Evolutionary conservation across 2,797 vertebrate species (phyloP).

Genomic region (Pempheris klunzingeri): DNA sequence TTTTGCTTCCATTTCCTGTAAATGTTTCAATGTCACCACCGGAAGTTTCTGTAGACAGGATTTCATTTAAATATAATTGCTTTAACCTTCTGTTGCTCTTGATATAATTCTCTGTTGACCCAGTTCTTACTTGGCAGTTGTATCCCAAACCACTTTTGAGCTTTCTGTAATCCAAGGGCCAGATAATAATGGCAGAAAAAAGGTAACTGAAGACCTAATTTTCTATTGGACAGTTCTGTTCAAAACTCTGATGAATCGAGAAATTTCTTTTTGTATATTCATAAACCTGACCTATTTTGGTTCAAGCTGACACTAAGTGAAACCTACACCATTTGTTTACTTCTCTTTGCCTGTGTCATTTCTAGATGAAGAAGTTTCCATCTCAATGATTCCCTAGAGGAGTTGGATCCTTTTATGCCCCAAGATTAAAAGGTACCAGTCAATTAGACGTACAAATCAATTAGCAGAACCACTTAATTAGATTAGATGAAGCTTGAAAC

Average conservation of each 20-base stretch:
- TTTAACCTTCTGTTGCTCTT: constrained; percentile 36
- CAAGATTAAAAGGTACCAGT: constrained; percentile 27
- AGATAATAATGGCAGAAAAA: not conserved
- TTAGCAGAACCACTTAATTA: constrained; percentile 23
- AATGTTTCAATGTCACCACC: constrained; percentile 5
- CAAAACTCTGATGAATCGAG: not conserved
- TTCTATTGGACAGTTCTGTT: not conserved
- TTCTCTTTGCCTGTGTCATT: constrained; percentile 11
- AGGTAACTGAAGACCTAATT: not conserved
- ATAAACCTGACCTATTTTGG: not conserved
- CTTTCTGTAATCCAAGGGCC: not conserved
- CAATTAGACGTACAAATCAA: constrained; percentile 14
- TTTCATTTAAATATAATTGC: constrained; percentile 38
- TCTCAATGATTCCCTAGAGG: not conserved
- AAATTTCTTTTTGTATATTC: not conserved
- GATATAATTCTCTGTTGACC: constrained; percentile 13
- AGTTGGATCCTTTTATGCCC: constrained; percentile 22
- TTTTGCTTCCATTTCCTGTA: constrained; percentile 1
- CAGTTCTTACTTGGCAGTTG: constrained; percentile 4
- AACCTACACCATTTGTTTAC: too few relatives aligned
- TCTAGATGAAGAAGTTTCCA: not conserved
- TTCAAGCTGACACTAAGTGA: too few relatives aligned
- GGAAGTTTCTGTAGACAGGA: constrained; percentile 12
- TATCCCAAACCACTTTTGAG: constrained; percentile 3
- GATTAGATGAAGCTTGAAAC: constrained; percentile 19